Percentiles rank a stretch among this genome's conserved stretches.
These are phyloP conservation scores for Typhlichthys subterraneus DNA, from an alignment of 2,797 vertebrate genomes.

Conservation along the genomic window DNA sequence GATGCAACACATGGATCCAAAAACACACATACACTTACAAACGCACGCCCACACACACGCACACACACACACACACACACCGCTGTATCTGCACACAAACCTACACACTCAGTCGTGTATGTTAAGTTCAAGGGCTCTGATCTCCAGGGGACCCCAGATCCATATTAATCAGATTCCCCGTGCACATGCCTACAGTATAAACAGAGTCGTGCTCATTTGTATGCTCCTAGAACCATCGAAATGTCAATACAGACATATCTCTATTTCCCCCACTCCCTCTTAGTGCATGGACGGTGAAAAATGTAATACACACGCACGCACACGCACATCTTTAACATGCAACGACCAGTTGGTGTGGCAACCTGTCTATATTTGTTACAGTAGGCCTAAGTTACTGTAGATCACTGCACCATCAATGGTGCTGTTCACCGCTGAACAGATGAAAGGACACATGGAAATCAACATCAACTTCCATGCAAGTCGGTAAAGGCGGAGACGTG, in stretches of 20 bases:
- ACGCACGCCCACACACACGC: background rate
- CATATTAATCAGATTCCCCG: too few relatives aligned
- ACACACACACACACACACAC: too few relatives aligned
- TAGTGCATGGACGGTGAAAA: too few relatives aligned
- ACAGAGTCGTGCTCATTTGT: too few relatives aligned
- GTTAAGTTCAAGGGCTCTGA: too few relatives aligned
- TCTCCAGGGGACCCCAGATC: too few relatives aligned
- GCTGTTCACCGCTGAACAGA: background rate
- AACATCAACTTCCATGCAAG: background rate
- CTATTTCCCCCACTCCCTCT: background rate
- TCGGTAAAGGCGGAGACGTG: constrained; percentile 51
- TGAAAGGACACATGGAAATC: background rate
- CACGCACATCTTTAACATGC: background rate
- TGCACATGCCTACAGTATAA: too few relatives aligned
- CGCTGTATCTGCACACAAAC: too few relatives aligned
- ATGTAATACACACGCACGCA: background rate
- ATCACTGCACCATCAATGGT: background rate
- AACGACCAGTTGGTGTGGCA: background rate
- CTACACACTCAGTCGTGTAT: too few relatives aligned
- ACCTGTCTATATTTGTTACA: too few relatives aligned
- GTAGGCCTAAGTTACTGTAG: too few relatives aligned
- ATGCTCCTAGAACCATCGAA: too few relatives aligned
- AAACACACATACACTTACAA: background rate
- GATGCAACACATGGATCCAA: constrained; percentile 6
- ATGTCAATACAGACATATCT: background rate